phyloP scores from a whole-genome alignment of 2,797 vertebrate species.

The Meriones psammophilus region DNA sequence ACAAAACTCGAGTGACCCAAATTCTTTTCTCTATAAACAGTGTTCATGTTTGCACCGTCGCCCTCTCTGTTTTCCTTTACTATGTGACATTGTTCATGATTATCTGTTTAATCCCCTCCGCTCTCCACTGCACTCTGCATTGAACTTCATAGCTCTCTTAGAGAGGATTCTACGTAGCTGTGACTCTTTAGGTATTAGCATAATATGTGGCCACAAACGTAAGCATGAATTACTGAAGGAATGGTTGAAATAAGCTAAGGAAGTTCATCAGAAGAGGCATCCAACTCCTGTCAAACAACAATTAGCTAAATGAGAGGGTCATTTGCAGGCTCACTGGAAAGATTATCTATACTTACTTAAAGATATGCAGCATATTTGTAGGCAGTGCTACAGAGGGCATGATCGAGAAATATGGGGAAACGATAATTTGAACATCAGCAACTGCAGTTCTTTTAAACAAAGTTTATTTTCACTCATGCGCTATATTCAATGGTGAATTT shows the following conservation, averaged over 20 bases:
- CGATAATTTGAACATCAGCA: conserved; percentile 18
- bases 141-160: neutral
- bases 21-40: neutral
- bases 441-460: neutral
- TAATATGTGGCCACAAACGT: neutral
- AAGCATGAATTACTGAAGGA: neutral
- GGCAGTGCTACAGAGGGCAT: neutral
- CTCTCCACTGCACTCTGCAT: neutral
- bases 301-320: conserved; percentile 14
- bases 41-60: neutral
- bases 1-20: neutral
- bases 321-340: conserved; percentile 10
- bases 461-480: conserved; percentile 3
- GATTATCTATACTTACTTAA: neutral
- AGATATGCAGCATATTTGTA: neutral
- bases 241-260: neutral
- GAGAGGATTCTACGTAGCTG: neutral
- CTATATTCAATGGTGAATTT: neutral
- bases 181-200: neutral
- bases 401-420: neutral
- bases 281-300: neutral
- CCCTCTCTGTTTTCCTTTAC: neutral
- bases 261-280: neutral
- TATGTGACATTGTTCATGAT: neutral
- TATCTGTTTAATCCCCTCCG: neutral